Conservation (phyloP, 2,888 invertebrate genomes). For the Lapara coniferarum region DNA sequence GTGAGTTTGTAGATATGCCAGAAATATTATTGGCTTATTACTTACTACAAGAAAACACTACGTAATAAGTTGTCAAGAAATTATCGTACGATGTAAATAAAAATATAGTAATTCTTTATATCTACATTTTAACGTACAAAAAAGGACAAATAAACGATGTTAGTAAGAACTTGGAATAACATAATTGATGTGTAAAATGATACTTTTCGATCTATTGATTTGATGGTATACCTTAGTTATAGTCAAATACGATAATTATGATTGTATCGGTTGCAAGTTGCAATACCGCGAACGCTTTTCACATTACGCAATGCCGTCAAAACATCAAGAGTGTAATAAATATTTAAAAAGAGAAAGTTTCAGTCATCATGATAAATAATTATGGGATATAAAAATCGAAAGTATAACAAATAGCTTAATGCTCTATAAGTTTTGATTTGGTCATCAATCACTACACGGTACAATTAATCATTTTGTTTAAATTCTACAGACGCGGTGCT, state of each 20-base stretch:
- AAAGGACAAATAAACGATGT: neutral
- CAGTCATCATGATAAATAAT: constrained; percentile 55
- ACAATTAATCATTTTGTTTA: constrained; percentile 18
- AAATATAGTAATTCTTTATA: too few relatives aligned
- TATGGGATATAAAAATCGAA: constrained; percentile 64
- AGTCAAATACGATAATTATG: too few relatives aligned
- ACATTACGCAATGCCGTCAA: constrained; percentile 42
- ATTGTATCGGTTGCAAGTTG: neutral
- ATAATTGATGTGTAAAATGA: neutral
- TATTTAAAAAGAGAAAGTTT: constrained; percentile 67
- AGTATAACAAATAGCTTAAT: constrained; percentile 67
- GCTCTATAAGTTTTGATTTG: constrained; percentile 49
- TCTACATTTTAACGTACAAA: too few relatives aligned
- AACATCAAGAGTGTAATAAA: constrained; percentile 42
- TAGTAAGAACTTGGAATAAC: neutral
- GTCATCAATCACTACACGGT: constrained; percentile 52
- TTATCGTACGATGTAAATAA: too few relatives aligned
- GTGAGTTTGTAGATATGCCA: too few relatives aligned
- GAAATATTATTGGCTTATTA: too few relatives aligned
- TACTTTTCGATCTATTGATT: too few relatives aligned
- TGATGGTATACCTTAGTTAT: too few relatives aligned
- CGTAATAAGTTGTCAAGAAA: too few relatives aligned
- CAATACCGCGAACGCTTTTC: constrained; percentile 41
- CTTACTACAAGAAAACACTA: too few relatives aligned
- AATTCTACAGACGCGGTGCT: neutral